Base-by-base conservation (phyloP, 2,888 invertebrate genomes). In the Lordiphosa fenestrarum region DNA sequence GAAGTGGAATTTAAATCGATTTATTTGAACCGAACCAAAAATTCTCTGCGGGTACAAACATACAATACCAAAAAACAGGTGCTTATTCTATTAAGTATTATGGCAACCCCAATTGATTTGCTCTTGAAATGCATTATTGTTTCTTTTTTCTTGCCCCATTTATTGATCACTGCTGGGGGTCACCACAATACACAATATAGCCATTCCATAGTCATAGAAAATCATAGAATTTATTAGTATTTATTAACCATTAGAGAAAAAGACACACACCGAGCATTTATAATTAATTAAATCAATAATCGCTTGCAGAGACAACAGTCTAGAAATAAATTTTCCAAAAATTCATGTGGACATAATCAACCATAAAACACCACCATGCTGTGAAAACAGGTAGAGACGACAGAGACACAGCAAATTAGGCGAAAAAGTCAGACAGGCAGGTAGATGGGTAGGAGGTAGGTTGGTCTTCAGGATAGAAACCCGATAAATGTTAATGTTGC, bases 211-310 rank as follows among this genome's bases (percentile, higher is more conserved):
- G 23, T 51, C 47, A 65, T 51, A 39, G 25, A 44, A 66, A 57
- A 49, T 52, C 57, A 54, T 61, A 48, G 51, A 66, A 64, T 75
- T 72, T 75, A 67, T 69, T 53, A 59, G 63, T 56, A 56, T 50
- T 56, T 67, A 62, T 48, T 48, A 62, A 46, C 51, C 44, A 44
- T 36, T 1, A 23, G 4, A 2, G 1, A 48, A 50, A 48, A 59
- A 64, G 39, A 60, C 62, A 62, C 78, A 75, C 73, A 78, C 75
- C 63, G 75, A 59, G 80, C 83, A 78, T 82, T 64, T 63, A 82
- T 81, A 81, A 84, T 81, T 81, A 81, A 81, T 81, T 78, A 75
- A 80, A 84, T 80, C 80, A 84, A 84, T 84, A 84, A 80, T 75
- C 82, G 72, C 70, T 67, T 66, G 61, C 62, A 60, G 62, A 60